Base-by-base conservation (phyloP, 2,888 invertebrate species). In the Pyralis farinalis region DNA sequence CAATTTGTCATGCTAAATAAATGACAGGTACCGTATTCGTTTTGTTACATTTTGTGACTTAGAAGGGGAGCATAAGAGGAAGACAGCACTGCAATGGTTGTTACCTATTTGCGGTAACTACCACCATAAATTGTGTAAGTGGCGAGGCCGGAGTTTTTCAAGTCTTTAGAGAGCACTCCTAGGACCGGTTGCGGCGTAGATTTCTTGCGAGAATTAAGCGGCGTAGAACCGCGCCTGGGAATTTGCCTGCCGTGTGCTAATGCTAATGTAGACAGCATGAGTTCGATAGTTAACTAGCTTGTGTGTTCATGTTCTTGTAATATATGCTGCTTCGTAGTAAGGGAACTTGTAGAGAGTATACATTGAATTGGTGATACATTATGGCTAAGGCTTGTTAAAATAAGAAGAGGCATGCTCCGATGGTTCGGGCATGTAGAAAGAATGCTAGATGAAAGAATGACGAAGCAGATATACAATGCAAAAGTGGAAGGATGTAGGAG, bases 81-180 rank as follows among this genome's bases (percentile, higher is more conserved):
- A n/a, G n/a, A n/a, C n/a, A n/a, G n/a, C n/a, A n/a, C n/a, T n/a
- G n/a, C n/a, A 16, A 3, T 16, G 16, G 16, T 4, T 16, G 3
- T 16, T 16, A 16, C 16, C 16, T 16, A 16, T 16, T 64, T 73
- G 59, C 70, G 66, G 67, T 75, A 79, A 79, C 73, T 77, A 70
- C 71, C 63, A 56, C 63, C 67, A 77, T 82, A 79, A 80, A 80
- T 77, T 72, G 63, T 68, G 63, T 65, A 67, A 70, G 68, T 71
- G 70, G 74, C 63, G 69, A 70, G 61, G 60, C 62, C 54, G 49
- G 59, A 69, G 69, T 74, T 77, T 78, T 78, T 62, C 60, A 58
- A 67, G 71, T 71, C 71, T 77, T 77, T 71, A 67, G 69, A 64
- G 63, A 66, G 61, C 63, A 64, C 78, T 76, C 71, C 54, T 58